Percentiles rank a stretch among this genome's conserved stretches.
Conservation (phyloP, 37 sponge, comb jelly and placozoan genomes). For the Beroe ovata region DNA sequence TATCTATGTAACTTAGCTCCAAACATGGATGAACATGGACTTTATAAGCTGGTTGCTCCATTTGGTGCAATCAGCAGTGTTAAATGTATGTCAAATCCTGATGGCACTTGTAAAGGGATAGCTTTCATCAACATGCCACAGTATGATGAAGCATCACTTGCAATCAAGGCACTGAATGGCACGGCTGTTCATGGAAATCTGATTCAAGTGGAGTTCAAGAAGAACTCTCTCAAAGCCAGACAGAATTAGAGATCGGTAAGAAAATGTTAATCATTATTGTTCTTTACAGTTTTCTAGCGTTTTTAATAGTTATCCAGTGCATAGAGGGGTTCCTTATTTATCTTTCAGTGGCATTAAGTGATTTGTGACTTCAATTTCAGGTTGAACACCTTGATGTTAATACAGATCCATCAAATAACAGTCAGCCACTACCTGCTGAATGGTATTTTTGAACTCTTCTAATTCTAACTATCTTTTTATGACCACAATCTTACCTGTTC, state of each 20-base stretch:
- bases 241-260: conserved; percentile 20
- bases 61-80: conserved; percentile 88
- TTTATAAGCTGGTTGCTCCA: conserved; percentile 88
- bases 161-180: conserved; percentile 78
- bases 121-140: conserved; percentile 95
- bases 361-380: too few relatives aligned
- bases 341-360: too few relatives aligned
- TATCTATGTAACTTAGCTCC: conserved; percentile 88
- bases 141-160: conserved; percentile 84
- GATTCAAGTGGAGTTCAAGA: conserved; percentile 88
- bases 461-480: background rate
- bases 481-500: background rate
- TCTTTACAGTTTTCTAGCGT: too few relatives aligned
- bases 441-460: background rate
- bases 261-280: background rate
- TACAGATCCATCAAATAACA: background rate
- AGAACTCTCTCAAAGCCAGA: conserved; percentile 45
- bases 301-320: too few relatives aligned
- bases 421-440: background rate
- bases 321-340: too few relatives aligned
- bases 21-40: conserved; percentile 74
- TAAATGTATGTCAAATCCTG: conserved; percentile 74
- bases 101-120: conserved; percentile 79
- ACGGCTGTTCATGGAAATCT: conserved; percentile 73
- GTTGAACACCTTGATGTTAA: background rate